A percentile compares a stretch with the other conserved stretches of the same genome.
These are phyloP conservation scores for Drosophila meridionalis DNA, from an alignment of 2,888 invertebrate genomes.

Conservation along the genomic window DNA sequence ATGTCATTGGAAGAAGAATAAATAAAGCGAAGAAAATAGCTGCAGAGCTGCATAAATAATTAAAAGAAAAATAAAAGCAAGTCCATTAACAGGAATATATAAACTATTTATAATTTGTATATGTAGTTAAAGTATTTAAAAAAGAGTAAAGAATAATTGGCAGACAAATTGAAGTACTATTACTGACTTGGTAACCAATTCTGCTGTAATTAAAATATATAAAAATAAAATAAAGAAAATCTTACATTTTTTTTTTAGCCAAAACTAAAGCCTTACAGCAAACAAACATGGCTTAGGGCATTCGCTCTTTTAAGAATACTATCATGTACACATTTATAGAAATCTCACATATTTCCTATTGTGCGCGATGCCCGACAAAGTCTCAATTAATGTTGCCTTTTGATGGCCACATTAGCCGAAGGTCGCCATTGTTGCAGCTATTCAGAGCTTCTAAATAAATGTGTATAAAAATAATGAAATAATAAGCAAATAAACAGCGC, in stretches of 20 bases:
- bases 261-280: conserved; percentile 8
- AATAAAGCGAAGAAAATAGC: no score
- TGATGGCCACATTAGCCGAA: conserved; percentile 56
- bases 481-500: conserved; percentile 34
- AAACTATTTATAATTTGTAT: no score
- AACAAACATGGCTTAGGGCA: neutral
- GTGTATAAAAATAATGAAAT: conserved; percentile 4
- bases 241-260: neutral
- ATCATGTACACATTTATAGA: conserved; percentile 36
- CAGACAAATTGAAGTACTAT: no score
- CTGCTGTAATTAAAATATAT: neutral
- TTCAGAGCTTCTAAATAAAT: conserved; percentile 1
- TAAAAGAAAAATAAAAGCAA: no score
- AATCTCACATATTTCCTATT: conserved; percentile 34
- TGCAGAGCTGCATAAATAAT: no score
- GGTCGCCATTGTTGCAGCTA: conserved; percentile 39
- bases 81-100: no score
- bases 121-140: no score
- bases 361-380: conserved; percentile 47
- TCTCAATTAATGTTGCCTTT: conserved; percentile 67
- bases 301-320: neutral
- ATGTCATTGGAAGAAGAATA: no score
- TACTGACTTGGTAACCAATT: no score
- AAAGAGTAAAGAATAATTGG: no score
- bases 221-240: no score